Evolutionary conservation across 2,888 invertebrate genomes (phyloP), one percentile per base, ranked within the genome.

Genomic region (Erebia ligea): DNA sequence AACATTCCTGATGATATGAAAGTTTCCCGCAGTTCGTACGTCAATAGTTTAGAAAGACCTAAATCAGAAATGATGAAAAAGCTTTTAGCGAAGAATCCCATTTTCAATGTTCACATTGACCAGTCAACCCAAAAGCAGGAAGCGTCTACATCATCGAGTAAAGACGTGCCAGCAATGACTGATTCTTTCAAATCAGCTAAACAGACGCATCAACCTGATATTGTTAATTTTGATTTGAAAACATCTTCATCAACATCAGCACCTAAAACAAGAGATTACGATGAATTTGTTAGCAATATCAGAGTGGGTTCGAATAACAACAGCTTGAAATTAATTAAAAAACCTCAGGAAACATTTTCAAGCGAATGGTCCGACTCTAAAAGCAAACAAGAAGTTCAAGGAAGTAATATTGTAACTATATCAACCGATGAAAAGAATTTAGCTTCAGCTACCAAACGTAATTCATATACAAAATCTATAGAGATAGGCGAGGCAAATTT

Each of bases 1-100:
- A 95, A 95, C 75, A 91, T 95, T 73, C 94, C 95, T 9, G 95
- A 95, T 81, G 95, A 95, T 79, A 87, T 95, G 71, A 95, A 95
- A 87, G 95, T 95, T 15, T 95, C 95, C 0, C 88, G 95, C 58
- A 94, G 94, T 80, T 92, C 95, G 9, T 93, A 95, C 73, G 93
- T 85, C 1, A 95, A 95, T 56, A 95, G 94, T 76, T 85, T 95
- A 77, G 96, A 96, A 80, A 88, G 95, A 76, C 94, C 95, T 1
- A 95, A 95, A 84, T 95, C 95, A 1, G 94, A 95, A 48, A 92
- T 95, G 81, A 94, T 95, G 86, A 95, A 94, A 73, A 95, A 95
- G 79, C 76, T 94, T 11, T 86, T 94, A 52, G 92, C 93, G 4
- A 94, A 93, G 80, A 94, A 93, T 77, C 94, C 94, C 0, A 92